phyloP scores from a whole-genome alignment of 2,888 invertebrate species.

The Meiosimyza decipiens region DNA sequence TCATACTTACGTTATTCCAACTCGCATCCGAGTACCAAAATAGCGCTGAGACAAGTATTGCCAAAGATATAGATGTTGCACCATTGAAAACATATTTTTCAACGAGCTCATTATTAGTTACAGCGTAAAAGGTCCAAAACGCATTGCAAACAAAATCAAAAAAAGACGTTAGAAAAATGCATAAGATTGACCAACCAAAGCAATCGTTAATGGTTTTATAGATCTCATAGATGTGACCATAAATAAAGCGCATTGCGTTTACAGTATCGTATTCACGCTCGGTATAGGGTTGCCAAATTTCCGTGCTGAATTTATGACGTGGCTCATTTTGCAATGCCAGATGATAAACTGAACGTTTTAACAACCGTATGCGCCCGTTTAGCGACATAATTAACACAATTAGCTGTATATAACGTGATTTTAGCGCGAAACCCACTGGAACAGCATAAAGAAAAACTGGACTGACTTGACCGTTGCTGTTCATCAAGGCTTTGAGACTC shows the following conservation, averaged over 20 bases:
- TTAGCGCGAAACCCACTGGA: constrained; percentile 14
- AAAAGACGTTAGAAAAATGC: constrained; percentile 43
- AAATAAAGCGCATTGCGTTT: constrained; percentile 44
- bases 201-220: constrained; percentile 39
- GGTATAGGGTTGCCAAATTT: constrained; percentile 53
- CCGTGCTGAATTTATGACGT: constrained; percentile 17
- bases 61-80: constrained; percentile 47
- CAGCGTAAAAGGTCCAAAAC: constrained; percentile 43
- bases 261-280: constrained; percentile 46
- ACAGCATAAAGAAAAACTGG: constrained; percentile 26
- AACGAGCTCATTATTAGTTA: constrained; percentile 20
- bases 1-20: constrained; percentile 54
- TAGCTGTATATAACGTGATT: constrained; percentile 51
- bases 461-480: not conserved
- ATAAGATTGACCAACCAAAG: constrained; percentile 44
- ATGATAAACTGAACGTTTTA: constrained; percentile 11
- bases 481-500: constrained; percentile 15
- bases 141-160: constrained; percentile 45
- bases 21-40: constrained; percentile 54
- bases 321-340: constrained; percentile 23
- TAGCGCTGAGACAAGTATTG: constrained; percentile 48
- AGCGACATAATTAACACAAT: constrained; percentile 42
- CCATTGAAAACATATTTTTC: constrained; percentile 48
- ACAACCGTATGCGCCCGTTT: constrained; percentile 35
- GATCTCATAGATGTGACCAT: constrained; percentile 42